Conservation (phyloP, 2,113 vertebrate species). For the Thomomys bottae region DNA sequence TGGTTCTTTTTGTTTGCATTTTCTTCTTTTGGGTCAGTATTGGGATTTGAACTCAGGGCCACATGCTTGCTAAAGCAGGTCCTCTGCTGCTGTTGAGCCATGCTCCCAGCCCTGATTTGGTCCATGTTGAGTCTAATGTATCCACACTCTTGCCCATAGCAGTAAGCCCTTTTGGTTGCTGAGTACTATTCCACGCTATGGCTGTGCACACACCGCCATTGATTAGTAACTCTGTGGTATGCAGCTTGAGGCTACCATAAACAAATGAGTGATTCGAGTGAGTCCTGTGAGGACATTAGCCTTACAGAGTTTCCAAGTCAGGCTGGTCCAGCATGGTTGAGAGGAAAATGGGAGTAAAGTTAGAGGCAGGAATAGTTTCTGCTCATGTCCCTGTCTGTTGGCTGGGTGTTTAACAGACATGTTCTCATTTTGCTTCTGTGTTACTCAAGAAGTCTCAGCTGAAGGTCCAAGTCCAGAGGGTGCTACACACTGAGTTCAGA, state of each 20-base stretch:
- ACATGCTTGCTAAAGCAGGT: too few relatives aligned
- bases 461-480: slow-evolving; percentile 1
- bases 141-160: neutral
- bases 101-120: neutral
- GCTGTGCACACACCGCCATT: too few relatives aligned
- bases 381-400: neutral
- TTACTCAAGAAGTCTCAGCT: neutral
- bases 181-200: neutral
- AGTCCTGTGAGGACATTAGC: too few relatives aligned
- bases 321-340: neutral
- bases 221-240: too few relatives aligned
- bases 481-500: neutral
- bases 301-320: neutral
- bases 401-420: neutral
- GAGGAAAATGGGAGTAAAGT: neutral
- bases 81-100: too few relatives aligned
- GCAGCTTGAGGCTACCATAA: neutral
- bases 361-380: neutral
- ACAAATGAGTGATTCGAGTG: too few relatives aligned
- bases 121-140: fast-evolving
- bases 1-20: neutral
- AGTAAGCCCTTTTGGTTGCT: neutral
- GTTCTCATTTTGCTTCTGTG: neutral
- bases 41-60: too few relatives aligned
- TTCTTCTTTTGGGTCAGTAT: too few relatives aligned